These are phyloP conservation scores for Ophion ventricosus DNA, from an alignment of 2,888 invertebrate genomes.

Conservation along the genomic window DNA sequence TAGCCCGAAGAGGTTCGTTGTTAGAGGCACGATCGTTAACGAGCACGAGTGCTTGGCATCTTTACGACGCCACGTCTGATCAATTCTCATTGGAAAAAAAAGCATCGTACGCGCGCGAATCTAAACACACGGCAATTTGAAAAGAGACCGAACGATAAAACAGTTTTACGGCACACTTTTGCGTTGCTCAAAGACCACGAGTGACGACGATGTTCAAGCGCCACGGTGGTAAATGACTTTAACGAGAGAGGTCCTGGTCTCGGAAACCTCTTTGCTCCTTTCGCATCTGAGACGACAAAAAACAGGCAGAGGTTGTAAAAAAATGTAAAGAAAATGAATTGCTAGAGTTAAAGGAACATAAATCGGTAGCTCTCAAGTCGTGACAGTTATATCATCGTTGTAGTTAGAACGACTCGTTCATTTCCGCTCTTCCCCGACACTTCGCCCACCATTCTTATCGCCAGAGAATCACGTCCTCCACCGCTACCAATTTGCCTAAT, in stretches of 20 bases:
- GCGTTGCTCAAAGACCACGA: slow-evolving; percentile 9
- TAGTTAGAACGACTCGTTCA: slow-evolving; percentile 22
- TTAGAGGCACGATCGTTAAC: background rate
- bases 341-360: slow-evolving; percentile 6
- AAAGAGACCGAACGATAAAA: background rate
- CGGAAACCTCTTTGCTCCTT: background rate
- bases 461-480: slow-evolving; percentile 50
- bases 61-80: background rate
- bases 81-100: background rate
- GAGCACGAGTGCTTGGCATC: background rate
- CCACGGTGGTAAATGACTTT: slow-evolving; percentile 40
- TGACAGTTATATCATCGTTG: slow-evolving; percentile 35
- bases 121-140: background rate
- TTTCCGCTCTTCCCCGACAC: background rate
- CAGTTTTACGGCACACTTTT: background rate
- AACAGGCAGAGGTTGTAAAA: background rate
- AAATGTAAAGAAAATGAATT: background rate
- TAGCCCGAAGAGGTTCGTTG: slow-evolving; percentile 1
- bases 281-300: background rate
- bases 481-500: slow-evolving; percentile 63
- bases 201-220: background rate
- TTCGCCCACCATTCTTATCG: slow-evolving; percentile 45
- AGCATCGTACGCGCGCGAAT: too few species aligned
- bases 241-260: slow-evolving; percentile 32
- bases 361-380: slow-evolving; percentile 33